Evolutionary conservation across 92 coral and sea anemone species (phyloP), one percentile per base, ranked within the genome.

Genomic region (Actinostola sp.): DNA sequence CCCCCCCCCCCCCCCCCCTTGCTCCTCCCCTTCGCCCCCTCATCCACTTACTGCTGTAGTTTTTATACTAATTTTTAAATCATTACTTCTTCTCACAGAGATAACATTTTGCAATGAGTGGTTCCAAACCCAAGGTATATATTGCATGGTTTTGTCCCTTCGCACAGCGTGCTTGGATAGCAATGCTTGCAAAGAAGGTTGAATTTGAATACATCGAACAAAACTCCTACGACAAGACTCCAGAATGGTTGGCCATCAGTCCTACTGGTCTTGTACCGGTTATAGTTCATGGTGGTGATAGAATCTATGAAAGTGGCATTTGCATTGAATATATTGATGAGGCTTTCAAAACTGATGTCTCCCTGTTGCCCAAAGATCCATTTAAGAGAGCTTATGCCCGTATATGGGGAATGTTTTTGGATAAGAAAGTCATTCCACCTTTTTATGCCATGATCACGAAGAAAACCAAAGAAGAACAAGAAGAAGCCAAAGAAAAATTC

Each of bases 141-240:
- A 29, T 73, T 66, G 77, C 90, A 19, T 85, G 88, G 90, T 89
- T 72, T 72, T 89, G 95, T 39, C 95, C 91, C 67, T 89, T 85
- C 77, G 95, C 91, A 8, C 91, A 89, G 52, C 76, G 95, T 30
- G 88, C 85, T 2, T 89, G 95, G 95, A 76, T 89, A 35, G 77
- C 95, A 43, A 23, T 89, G 76, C 45, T 89, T 39, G 76, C 87
- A 15, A 89, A 89, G 72, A 83, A 76, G 56, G 83, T 65, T 41
- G 85, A 85, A 25, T 89, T 85, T 72, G 85, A 89, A 13, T 89
- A 80, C 71, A 68, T 85, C 38, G 95, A 89, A 38, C 88, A 77
- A 32, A 70, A 89, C 48, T 91, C 95, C 25, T 89, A 85, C 77
- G 46, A 68, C 82, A 89, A 89, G 71, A 85, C 90, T 21, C 78